These are phyloP conservation scores for Linyphia triangularis DNA, from an alignment of 2,888 invertebrate genomes.

Conservation along the genomic window DNA sequence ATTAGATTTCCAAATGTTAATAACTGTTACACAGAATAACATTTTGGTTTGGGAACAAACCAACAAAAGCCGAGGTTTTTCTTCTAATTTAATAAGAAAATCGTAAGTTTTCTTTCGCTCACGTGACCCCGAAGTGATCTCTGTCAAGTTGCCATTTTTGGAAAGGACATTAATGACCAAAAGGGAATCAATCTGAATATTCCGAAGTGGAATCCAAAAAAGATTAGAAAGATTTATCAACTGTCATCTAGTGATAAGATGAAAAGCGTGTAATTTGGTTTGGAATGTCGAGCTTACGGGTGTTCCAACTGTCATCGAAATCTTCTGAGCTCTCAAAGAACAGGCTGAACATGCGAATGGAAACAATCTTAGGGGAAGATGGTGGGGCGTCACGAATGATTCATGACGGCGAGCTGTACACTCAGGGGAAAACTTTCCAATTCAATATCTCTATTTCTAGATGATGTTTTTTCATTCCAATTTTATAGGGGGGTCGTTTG, in stretches of 20 bases:
- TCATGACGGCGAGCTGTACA: slow-evolving; percentile 59
- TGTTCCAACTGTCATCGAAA: slow-evolving; percentile 70
- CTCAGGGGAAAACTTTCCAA: slow-evolving; percentile 37
- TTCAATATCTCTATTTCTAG: slow-evolving; percentile 33
- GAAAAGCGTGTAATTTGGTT: slow-evolving; percentile 72
- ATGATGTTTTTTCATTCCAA: too few species aligned
- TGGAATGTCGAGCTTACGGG: slow-evolving; percentile 67
- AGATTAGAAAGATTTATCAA: slow-evolving; percentile 73
- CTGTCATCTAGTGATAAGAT: slow-evolving; percentile 65
- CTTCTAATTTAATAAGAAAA: background rate
- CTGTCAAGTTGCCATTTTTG: slow-evolving; percentile 25
- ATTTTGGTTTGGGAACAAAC: too few species aligned
- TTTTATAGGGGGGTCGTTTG: too few species aligned
- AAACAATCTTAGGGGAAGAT: slow-evolving; percentile 65
- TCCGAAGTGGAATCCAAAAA: slow-evolving; percentile 50
- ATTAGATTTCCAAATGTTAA: too few species aligned
- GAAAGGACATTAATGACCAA: slow-evolving; percentile 30
- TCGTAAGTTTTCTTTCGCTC: background rate
- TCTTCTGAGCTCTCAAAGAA: slow-evolving; percentile 63
- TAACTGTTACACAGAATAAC: too few species aligned
- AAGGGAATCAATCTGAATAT: slow-evolving; percentile 54
- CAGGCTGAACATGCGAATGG: slow-evolving; percentile 62
- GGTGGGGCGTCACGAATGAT: slow-evolving; percentile 71
- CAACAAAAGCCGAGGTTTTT: background rate
- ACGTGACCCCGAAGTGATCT: slow-evolving; percentile 5